Base-by-base conservation (phyloP, 2,113 vertebrate species). In the Oncorhynchus mykiss region DNA sequence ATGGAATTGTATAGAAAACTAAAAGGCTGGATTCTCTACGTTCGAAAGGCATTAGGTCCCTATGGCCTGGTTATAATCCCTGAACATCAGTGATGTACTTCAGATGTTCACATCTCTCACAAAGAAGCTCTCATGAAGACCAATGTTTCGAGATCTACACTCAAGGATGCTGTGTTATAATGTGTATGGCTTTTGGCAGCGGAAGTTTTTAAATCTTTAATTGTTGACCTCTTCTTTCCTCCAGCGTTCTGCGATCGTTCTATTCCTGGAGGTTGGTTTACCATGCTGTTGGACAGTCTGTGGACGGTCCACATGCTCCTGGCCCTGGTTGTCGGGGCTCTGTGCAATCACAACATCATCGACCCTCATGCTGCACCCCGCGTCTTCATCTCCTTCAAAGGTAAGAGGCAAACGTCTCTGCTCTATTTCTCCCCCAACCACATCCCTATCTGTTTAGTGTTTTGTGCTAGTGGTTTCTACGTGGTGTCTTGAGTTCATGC, bases 301-400 rank as follows among this genome's bases (percentile, higher is more conserved):
- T 89, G 91, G 88, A 86, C 68, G 27, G 73, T 90, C 78, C 85
- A 86, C 78, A 71, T 80, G 82, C 84, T 94, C 68, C 86, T 94
- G 88, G 82, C 81, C 22, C 84, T 94, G 78, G 80, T 78, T 66
- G 18, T 81, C 71, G 74, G 87, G 45, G 79, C 74, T n/a, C 67
- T 84, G n/a, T 88, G 86, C 74, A n/a, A 22, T 87, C 80, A 90
- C 80, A 90, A 39, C 48, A 78, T 54, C 86, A 89, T 62, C 0
- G 92, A 93, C n/a, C 78, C 89, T 0, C n/a, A 91, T 71, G 89
- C 92, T 0, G 91, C 93, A 1, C 93, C 93, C 8, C 89, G 93
- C 0, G 92, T 94, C 84, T 93, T 91, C 82, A 90, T 94, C 83
- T 88, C 93, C 83, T 93, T 93, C 84, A 94, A 94, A 93, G 93